These are phyloP conservation scores for Alosa sapidissima DNA, from an alignment of 2,797 vertebrate species.

Conservation along the genomic window DNA sequence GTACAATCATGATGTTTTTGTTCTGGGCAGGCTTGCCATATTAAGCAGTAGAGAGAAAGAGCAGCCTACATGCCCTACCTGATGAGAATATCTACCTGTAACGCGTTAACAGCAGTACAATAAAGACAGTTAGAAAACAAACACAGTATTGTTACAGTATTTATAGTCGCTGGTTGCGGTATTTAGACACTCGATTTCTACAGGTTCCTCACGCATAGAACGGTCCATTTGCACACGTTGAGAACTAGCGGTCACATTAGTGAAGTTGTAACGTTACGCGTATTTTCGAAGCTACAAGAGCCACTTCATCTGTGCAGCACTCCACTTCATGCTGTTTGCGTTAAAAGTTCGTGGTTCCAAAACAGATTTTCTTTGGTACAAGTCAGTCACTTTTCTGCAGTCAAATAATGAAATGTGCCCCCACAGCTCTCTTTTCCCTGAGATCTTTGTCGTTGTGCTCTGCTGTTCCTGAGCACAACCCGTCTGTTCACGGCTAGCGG, in stretches of 20 bases:
- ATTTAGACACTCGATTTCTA: neutral
- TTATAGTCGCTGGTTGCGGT: neutral
- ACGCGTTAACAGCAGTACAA: neutral
- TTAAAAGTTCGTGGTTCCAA: neutral
- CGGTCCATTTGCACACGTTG: slow-evolving; percentile 30
- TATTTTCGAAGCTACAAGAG: slow-evolving; percentile 23
- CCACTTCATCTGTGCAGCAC: neutral
- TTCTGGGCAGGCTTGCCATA: neutral
- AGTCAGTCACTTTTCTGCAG: neutral
- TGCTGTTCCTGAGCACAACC: slow-evolving; percentile 11
- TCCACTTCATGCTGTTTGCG: neutral
- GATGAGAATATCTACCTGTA: neutral
- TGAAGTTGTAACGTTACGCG: neutral
- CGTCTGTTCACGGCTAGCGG: slow-evolving; percentile 33
- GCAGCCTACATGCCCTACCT: neutral
- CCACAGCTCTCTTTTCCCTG: slow-evolving; percentile 6
- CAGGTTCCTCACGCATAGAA: neutral
- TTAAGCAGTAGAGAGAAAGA: neutral
- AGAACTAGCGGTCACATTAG: slow-evolving; percentile 34
- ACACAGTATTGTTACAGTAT: neutral
- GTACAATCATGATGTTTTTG: neutral
- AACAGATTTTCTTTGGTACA: neutral
- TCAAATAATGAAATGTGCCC: slow-evolving; percentile 3
- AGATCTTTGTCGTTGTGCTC: slow-evolving; percentile 22
- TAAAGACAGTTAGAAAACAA: neutral